Evolutionary conservation across 1,140 invertebrate species (phyloP).

Genomic region (Delia radicum): DNA sequence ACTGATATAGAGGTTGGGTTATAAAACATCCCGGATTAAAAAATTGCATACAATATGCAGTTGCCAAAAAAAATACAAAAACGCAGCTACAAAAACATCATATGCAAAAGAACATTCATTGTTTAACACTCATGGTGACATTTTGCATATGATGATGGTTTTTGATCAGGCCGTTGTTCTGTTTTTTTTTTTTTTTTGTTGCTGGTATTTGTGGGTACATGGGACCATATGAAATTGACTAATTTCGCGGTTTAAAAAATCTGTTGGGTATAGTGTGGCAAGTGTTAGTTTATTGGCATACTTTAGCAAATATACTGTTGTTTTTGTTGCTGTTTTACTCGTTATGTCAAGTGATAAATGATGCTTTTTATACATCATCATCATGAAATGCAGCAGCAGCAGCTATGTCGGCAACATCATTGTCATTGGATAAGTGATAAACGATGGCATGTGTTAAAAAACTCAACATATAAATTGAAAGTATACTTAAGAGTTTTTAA

Average conservation of each 20-base stretch:
- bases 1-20: neutral
- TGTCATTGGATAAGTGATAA: conserved; percentile 12
- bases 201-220: neutral
- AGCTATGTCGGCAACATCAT: neutral
- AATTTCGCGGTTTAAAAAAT: conserved; percentile 6
- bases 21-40: conserved; percentile 10
- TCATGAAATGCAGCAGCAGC: neutral
- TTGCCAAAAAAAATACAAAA: conserved; percentile 6
- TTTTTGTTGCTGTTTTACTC: neutral
- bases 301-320: neutral
- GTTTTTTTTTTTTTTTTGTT: neutral
- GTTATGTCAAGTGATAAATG: neutral
- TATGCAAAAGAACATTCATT: neutral
- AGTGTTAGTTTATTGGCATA: conserved; percentile 22
- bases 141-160: neutral
- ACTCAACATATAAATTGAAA: neutral
- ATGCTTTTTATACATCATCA: neutral
- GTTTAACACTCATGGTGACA: neutral
- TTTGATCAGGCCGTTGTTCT: neutral
- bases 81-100: neutral
- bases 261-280: neutral
- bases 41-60: conserved; percentile 11
- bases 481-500: neutral
- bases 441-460: conserved; percentile 3
- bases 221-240: conserved; percentile 13